A percentile compares a stretch with the other conserved stretches of the same genome.
Evolutionary conservation across 2,113 vertebrate genomes (phyloP).

Genomic region (Scomber colias): DNA sequence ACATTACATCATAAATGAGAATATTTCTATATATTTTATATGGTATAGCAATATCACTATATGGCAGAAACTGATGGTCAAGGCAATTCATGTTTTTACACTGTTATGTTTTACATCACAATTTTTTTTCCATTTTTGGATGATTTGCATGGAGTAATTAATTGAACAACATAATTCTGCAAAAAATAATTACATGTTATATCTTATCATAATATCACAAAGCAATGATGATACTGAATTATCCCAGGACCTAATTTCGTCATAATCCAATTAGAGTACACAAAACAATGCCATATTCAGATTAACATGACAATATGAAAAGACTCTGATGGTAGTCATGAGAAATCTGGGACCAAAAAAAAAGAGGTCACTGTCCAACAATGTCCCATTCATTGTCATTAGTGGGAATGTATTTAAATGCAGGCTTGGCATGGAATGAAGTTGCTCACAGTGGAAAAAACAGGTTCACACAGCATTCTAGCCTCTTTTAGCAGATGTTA

Average conservation of each 20-base stretch:
- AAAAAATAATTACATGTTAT: background rate
- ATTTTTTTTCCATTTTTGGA: background rate
- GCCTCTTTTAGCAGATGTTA: too few relatives aligned
- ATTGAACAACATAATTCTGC: background rate
- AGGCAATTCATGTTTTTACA: too few relatives aligned
- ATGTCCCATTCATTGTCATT: slow-evolving; percentile 26
- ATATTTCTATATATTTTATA: background rate
- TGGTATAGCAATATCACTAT: background rate
- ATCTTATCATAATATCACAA: background rate
- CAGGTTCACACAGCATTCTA: too few relatives aligned
- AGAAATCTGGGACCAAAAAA: slow-evolving; percentile 44
- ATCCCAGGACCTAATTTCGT: slow-evolving; percentile 18
- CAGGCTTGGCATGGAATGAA: background rate
- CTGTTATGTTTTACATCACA: too few relatives aligned
- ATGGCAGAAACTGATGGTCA: too few relatives aligned
- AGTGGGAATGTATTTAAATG: background rate
- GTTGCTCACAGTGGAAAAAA: background rate
- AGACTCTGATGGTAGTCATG: slow-evolving; percentile 5
- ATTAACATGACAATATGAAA: slow-evolving; percentile 62
- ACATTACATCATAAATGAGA: background rate
- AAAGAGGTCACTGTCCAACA: slow-evolving; percentile 41
- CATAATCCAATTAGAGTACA: slow-evolving; percentile 53
- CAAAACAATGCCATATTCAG: slow-evolving; percentile 23
- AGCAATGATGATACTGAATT: background rate
- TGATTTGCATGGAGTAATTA: background rate